phyloP scores from a whole-genome alignment of 2,797 vertebrate genomes.

The Micropoecilia bifurca region DNA sequence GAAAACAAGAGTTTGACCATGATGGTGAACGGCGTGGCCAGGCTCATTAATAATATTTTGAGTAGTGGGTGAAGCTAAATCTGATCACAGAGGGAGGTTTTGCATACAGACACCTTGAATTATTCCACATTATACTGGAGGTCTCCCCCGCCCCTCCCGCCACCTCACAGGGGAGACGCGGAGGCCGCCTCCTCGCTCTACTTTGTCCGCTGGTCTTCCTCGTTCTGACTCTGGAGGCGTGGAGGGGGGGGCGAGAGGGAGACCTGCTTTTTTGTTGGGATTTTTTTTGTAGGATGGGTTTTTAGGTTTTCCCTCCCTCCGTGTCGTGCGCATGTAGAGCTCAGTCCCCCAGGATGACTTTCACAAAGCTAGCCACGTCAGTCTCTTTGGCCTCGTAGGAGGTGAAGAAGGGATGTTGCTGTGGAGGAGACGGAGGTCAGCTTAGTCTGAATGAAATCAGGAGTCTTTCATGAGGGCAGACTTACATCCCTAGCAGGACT shows the following conservation, averaged over 20 bases:
- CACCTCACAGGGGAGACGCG: constrained; percentile 4
- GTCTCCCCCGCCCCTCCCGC: constrained; percentile 9
- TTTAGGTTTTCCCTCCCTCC: constrained; percentile 15
- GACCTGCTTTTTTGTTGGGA: constrained; percentile 36
- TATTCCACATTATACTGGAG: constrained; percentile 48
- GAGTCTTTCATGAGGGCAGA: background rate
- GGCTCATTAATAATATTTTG: constrained; percentile 18
- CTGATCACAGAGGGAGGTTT: constrained; percentile 22
- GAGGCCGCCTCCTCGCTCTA: constrained; percentile 17
- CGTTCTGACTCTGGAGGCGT: constrained; percentile 14
- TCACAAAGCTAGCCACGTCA: constrained; percentile 96
- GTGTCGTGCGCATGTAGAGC: constrained; percentile 31
- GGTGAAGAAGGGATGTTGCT: constrained; percentile 96
- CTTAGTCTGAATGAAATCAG: background rate
- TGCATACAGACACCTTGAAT: constrained; percentile 50
- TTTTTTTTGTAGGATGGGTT: constrained; percentile 11
- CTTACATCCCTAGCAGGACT: background rate
- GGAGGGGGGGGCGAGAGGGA: constrained; percentile 41
- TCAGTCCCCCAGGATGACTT: constrained; percentile 93
- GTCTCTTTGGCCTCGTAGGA: constrained; percentile 95
- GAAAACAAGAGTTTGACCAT: constrained; percentile 25
- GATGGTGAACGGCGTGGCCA: constrained; percentile 10
- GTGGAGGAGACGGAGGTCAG: constrained; percentile 12
- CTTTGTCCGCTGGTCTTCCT: constrained; percentile 31
- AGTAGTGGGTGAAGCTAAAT: constrained; percentile 29